Evolutionary conservation across 2,113 vertebrate genomes (phyloP), one percentile per base, ranked within the genome.

Genomic region (Antechinus flavipes): DNA sequence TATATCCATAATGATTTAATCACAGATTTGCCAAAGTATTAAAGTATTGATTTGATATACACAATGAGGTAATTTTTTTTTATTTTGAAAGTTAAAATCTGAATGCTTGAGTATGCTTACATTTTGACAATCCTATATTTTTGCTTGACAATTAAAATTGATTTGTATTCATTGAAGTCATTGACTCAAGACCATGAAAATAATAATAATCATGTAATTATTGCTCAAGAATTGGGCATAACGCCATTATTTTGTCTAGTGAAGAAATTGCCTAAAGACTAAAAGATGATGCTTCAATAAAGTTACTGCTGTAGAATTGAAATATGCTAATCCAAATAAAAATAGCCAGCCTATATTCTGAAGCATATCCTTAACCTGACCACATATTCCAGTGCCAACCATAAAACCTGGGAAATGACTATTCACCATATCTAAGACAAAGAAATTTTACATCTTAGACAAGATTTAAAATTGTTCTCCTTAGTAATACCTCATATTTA

Each of bases 101-200:
- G 50, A 97, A 89, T 92, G 2, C 22, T 30, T 90, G 27, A 54
- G 61, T n/a, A 27, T 0, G n/a, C 47, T 26, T 23, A 0, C 16
- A 93, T 94, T 90, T 95, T 68, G 50, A 92, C 49, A 94, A 24
- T 12, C 89, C 90, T 46, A n/a, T 89, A 11, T 52, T 92, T 56
- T 11, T 8, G 68, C 14, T 47, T 7, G 35, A 91, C 49, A 68
- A 54, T 90, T 50, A 90, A 7, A 94, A 91, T 55, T 3, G 2
- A 19, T 94, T 54, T 76, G 46, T 52, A 42, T 91, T 47, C 54
- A 91, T 89, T 55, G 52, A 68, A 54, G 55, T 54, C 90, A 58
- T 30, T 12, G 27, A 16, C 27, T 2, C 91, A 56, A 91, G 49
- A 49, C 90, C 0, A 49, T 91, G 16, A 84, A 35, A 19, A 61